A percentile compares a stretch with the other conserved stretches of the same genome.
These are phyloP conservation scores for Cephus rjabovi DNA, from an alignment of 2,888 invertebrate species.

Conservation along the genomic window DNA sequence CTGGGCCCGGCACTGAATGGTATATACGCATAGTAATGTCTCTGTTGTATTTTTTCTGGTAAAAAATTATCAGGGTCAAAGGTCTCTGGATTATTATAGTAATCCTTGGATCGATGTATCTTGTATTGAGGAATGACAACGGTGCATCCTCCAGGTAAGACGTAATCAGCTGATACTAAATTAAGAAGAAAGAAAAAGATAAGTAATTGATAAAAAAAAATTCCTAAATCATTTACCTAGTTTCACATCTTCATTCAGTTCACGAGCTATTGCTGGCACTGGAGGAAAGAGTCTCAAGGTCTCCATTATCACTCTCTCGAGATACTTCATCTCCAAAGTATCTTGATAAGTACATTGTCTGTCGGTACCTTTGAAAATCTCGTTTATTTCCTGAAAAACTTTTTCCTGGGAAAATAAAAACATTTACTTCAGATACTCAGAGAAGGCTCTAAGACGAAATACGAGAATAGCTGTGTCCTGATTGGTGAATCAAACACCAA, in stretches of 20 bases:
- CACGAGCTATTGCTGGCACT: slow-evolving; percentile 81
- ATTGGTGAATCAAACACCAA: neutral
- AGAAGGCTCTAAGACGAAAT: neutral
- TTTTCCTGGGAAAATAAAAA: slow-evolving; percentile 66
- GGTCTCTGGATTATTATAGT: slow-evolving; percentile 80
- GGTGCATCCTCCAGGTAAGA: slow-evolving; percentile 78
- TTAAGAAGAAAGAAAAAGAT: neutral
- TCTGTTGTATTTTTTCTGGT: slow-evolving; percentile 80
- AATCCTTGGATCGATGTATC: slow-evolving; percentile 77
- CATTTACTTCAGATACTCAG: neutral
- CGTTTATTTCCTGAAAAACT: slow-evolving; percentile 79
- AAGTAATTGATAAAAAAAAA: neutral
- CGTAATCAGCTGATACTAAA: slow-evolving; percentile 73
- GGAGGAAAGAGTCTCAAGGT: slow-evolving; percentile 84
- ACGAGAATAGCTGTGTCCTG: neutral
- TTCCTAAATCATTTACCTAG: slow-evolving; percentile 69
- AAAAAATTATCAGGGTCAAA: slow-evolving; percentile 90
- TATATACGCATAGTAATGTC: slow-evolving; percentile 85
- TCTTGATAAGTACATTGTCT: slow-evolving; percentile 84
- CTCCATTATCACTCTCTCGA: slow-evolving; percentile 85
- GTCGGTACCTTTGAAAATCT: slow-evolving; percentile 81
- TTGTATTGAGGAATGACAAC: slow-evolving; percentile 76
- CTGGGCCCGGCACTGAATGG: slow-evolving; percentile 88
- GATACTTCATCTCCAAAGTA: slow-evolving; percentile 86
- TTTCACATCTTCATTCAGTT: slow-evolving; percentile 78